Base-by-base conservation (phyloP, 2,113 vertebrate genomes). In the Actenoides lindsayi region DNA sequence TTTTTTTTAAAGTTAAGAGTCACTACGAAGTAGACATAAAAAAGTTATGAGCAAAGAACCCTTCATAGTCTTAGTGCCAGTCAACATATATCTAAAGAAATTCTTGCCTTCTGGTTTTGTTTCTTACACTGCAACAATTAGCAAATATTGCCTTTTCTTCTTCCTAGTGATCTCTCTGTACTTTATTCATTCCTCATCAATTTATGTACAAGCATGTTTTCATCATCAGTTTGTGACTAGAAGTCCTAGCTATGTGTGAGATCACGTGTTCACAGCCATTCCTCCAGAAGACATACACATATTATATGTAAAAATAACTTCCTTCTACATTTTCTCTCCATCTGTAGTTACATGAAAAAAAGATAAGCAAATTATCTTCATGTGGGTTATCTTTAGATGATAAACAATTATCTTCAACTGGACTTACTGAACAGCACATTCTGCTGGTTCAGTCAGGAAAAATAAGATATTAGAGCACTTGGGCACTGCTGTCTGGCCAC, bases 351-450 rank as follows among this genome's bases (percentile, higher is more conserved):
- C 7, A 50, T 6, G 6, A n/a, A 68, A 41, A 50, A 82, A 60
- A 65, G 7, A 73, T 57, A 85, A 76, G 17, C 4, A 87, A 41
- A 37, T 57, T 8, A 37, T 75, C 42, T 82, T 91, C 42, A 39
- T 64, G 31, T 17, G 12, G 42, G 6, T 82, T 85, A 27, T 59
- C 27, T 93, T 94, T 24, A 88, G 42, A 69, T 57, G 24, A 68
- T 39, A 77, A 67, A 77, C 14, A 41, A n/a, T 82, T 76, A 31
- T 69, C 59, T 91, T 85, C 44, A 59, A 11, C n/a, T 59, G 67
- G 59, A 37, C 41, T 63, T 83, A 46, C 0, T 27, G 6, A 91
- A 50, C 1, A 2, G 30, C 4, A 39, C 0, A 1, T 82, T 87
- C 48, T 84, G 12, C 27, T 41, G 28, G 10, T 62, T 46, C 18